Base-by-base conservation (phyloP, 2,888 invertebrate species). In the Seira sanloemensis region DNA sequence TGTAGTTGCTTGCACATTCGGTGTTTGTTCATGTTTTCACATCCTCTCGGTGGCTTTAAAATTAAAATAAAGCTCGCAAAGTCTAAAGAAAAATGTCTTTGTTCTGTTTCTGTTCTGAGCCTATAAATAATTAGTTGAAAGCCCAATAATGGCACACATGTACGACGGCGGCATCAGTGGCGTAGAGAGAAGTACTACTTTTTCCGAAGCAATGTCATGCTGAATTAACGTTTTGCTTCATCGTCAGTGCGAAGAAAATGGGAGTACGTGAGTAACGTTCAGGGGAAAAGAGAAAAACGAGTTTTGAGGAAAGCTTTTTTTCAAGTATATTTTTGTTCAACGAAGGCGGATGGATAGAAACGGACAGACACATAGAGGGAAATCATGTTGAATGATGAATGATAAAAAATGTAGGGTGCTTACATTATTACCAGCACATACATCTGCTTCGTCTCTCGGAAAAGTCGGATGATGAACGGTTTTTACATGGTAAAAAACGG, bases 251-350 rank as follows among this genome's bases (percentile, higher is more conserved):
- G 21, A 62, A 62, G 21, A 21, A 62, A 19, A 23, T 62, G 12
- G 21, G 12, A 62, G 23, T 62, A 62, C 62, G 62, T 62, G 62
- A 62, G 21, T 62, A 23, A 19, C 1, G 21, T n/a, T 1, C 2
- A 62, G 19, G 21, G 62, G 37, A 37, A 37, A n/a, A n/a, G n/a
- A 37, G 37, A 37, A 62, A 62, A 62, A 62, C 62, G 21, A 62
- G 62, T 62, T 62, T 62, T 62, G n/a, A 7, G 62, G 62, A 62
- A 62, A 62, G n/a, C n/a, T n/a, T n/a, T n/a, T n/a, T n/a, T n/a
- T n/a, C n/a, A n/a, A n/a, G n/a, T n/a, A n/a, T n/a, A n/a, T n/a
- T 62, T 62, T 62, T 62, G 21, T 62, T 19, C 62, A 62, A 62
- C 23, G 21, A n/a, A n/a, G 62, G 62, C 12, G 4, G 23, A 62